Evolutionary conservation across 2,888 invertebrate genomes (phyloP).

Genomic region (Eristalis tenax): DNA sequence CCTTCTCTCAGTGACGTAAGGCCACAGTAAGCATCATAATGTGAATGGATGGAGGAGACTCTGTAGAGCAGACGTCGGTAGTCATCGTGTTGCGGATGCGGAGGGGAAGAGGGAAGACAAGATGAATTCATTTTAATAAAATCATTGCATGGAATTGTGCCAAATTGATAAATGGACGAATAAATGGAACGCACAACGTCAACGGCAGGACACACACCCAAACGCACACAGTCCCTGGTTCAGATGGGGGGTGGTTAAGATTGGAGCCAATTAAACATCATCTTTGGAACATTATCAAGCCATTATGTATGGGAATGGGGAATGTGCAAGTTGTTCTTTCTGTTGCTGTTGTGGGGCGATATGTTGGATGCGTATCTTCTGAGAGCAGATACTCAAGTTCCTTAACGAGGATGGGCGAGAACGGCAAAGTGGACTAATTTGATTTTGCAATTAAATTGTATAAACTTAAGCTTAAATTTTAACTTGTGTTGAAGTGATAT

Average conservation of each 20-base stretch:
- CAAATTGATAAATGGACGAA: slow-evolving; percentile 68
- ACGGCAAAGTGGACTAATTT: slow-evolving; percentile 47
- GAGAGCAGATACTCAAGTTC: not conserved
- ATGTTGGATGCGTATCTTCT: not conserved
- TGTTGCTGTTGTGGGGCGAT: not conserved
- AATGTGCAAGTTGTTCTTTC: slow-evolving; percentile 3
- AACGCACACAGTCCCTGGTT: not conserved
- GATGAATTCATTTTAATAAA: slow-evolving; percentile 46
- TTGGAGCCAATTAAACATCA: slow-evolving; percentile 70
- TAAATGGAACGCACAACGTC: slow-evolving; percentile 49
- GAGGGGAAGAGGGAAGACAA: slow-evolving; percentile 7
- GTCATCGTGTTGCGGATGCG: not conserved
- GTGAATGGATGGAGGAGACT: slow-evolving; percentile 17
- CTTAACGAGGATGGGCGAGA: not conserved
- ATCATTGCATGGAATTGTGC: slow-evolving; percentile 69
- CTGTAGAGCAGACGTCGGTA: not conserved
- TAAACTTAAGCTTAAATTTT: slow-evolving; percentile 55
- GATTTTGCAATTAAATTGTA: slow-evolving; percentile 61
- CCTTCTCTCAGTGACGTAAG: not conserved
- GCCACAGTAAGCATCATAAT: slow-evolving; percentile 39
- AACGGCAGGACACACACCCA: slow-evolving; percentile 3
- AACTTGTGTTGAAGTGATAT: slow-evolving; percentile 56
- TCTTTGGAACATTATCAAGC: slow-evolving; percentile 70
- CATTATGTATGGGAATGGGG: slow-evolving; percentile 11
- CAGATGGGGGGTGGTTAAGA: slow-evolving; percentile 23